Conservation (phyloP, 2,888 invertebrate species). For the Phalangium opilio region DNA sequence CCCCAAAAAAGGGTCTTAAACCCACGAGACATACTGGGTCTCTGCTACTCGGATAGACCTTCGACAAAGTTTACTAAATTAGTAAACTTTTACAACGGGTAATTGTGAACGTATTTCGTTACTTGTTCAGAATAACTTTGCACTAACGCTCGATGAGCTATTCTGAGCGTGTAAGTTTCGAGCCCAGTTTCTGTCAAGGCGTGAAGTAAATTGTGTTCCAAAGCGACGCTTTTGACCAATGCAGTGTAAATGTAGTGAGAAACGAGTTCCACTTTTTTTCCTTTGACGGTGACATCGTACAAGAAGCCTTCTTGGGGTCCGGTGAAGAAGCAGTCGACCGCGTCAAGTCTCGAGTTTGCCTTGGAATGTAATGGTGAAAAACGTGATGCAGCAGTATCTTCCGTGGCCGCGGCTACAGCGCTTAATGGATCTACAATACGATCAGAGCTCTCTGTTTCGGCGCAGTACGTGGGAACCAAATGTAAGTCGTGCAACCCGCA, state of each 20-base stretch:
- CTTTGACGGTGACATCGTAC: slow-evolving; percentile 31
- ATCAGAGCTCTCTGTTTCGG: slow-evolving; percentile 12
- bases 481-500: slow-evolving; percentile 23
- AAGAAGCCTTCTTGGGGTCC: slow-evolving; percentile 53
- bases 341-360: slow-evolving; percentile 16
- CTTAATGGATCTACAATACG: slow-evolving; percentile 10
- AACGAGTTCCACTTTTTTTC: slow-evolving; percentile 38
- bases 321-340: slow-evolving; percentile 41
- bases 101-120: too few relatives aligned
- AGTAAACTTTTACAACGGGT: too few relatives aligned
- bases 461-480: slow-evolving; percentile 25
- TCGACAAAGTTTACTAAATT: slow-evolving; percentile 7
- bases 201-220: slow-evolving; percentile 47
- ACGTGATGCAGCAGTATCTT: slow-evolving; percentile 6
- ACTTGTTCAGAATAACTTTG: too few relatives aligned
- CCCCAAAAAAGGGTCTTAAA: slow-evolving; percentile 48
- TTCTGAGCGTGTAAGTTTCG: slow-evolving; percentile 54
- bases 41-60: slow-evolving; percentile 42
- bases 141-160: slow-evolving; percentile 25
- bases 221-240: slow-evolving; percentile 46
- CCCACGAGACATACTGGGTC: slow-evolving; percentile 51
- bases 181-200: slow-evolving; percentile 57
- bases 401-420: slow-evolving; percentile 8
- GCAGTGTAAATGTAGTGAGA: slow-evolving; percentile 55
- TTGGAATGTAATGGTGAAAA: slow-evolving; percentile 6